A percentile compares a stretch with the other conserved stretches of the same genome.
phyloP scores from a whole-genome alignment of 2,797 vertebrate species.

The Chlorospingus flavigularis region DNA sequence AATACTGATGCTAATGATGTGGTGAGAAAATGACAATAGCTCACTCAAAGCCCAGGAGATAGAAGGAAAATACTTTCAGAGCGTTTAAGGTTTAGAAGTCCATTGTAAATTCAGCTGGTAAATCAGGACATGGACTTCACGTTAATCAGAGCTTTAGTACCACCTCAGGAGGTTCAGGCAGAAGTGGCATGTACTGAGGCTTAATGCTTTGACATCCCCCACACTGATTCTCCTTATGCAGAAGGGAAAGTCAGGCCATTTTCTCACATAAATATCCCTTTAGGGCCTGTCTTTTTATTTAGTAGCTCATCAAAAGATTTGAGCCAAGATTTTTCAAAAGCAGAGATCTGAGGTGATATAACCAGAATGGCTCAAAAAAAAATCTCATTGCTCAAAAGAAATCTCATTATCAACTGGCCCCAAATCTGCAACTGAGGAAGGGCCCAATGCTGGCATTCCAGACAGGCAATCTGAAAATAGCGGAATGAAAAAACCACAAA shows the following conservation, averaged over 20 bases:
- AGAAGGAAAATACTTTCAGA: background rate
- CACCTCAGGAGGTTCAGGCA: background rate
- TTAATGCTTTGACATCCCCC: background rate
- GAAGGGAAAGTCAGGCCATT: background rate
- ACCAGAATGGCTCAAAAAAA: background rate
- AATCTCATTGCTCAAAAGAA: background rate
- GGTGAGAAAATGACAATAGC: background rate
- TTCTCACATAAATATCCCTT: background rate
- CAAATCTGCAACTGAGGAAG: background rate
- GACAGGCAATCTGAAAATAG: background rate
- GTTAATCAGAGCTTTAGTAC: background rate
- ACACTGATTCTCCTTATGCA: background rate
- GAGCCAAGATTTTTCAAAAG: conserved; percentile 12
- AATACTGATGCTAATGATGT: background rate
- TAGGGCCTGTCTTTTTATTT: background rate
- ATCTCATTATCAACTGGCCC: background rate
- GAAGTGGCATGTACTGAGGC: background rate
- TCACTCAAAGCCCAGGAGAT: background rate
- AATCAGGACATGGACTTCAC: background rate
- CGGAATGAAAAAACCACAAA: background rate
- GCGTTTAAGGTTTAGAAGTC: background rate
- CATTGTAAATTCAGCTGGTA: background rate
- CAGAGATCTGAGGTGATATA: background rate
- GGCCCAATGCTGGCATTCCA: background rate
- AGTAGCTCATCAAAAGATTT: background rate